Percentiles rank a stretch among this genome's conserved stretches.
These are phyloP conservation scores for Thunnus maccoyii DNA, from an alignment of 2,113 vertebrate genomes.

Conservation along the genomic window DNA sequence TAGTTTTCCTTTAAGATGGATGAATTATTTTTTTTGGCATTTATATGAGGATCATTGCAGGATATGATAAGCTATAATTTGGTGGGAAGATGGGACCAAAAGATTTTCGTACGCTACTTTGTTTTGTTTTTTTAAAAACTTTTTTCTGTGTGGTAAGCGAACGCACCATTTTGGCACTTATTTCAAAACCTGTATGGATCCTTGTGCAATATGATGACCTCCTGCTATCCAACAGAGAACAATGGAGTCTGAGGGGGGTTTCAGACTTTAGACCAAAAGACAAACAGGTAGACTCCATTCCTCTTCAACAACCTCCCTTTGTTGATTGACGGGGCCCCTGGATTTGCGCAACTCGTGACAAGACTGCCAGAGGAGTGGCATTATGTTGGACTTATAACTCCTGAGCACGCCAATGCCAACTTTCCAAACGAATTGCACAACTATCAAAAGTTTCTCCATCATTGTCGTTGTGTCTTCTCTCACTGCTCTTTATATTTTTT, in stretches of 20 bases:
- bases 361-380: conserved; percentile 79
- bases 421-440: conserved; percentile 83
- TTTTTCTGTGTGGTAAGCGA: conserved; percentile 7
- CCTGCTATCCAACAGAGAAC: conserved; percentile 42
- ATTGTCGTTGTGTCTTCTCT: conserved; percentile 80
- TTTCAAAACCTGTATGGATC: conserved; percentile 35
- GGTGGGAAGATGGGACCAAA: not conserved
- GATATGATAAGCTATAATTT: not conserved
- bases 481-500: conserved; percentile 82
- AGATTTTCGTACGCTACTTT: too few species aligned
- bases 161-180: conserved; percentile 34
- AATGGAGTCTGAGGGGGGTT: conserved; percentile 27
- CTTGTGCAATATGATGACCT: conserved; percentile 43
- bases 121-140: too few species aligned
- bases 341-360: conserved; percentile 77
- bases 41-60: not conserved
- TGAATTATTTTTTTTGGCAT: too few species aligned
- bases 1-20: not conserved
- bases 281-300: conserved; percentile 75
- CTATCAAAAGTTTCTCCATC: conserved; percentile 88
- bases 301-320: conserved; percentile 68
- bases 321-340: conserved; percentile 78
- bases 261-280: conserved; percentile 58
- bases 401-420: conserved; percentile 76
- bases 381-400: conserved; percentile 78